phyloP scores from a whole-genome alignment of 1,140 invertebrate species.

The fruit fly (Drosophila melanogaster) region DNA sequence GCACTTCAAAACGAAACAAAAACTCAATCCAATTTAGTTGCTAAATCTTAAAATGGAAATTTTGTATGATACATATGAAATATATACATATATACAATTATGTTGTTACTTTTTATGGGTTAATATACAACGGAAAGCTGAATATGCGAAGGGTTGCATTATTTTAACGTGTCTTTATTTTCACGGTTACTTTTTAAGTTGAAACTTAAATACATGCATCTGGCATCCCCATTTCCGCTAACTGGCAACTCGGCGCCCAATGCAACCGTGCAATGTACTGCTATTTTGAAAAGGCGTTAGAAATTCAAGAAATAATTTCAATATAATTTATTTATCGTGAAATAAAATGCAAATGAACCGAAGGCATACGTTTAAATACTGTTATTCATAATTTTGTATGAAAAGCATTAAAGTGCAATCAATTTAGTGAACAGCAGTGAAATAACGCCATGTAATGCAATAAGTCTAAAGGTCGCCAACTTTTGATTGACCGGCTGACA shows the following conservation, averaged over 20 bases:
- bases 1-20: slow-evolving; percentile 32
- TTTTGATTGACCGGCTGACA: slow-evolving; percentile 66
- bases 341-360: no score
- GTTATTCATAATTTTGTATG: no score
- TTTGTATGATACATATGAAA: slow-evolving; percentile 78
- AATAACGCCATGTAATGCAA: slow-evolving; percentile 15
- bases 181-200: background rate
- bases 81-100: slow-evolving; percentile 65
- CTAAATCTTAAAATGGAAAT: slow-evolving; percentile 66
- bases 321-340: no score
- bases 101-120: background rate
- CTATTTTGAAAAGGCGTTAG: background rate
- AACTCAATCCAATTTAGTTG: slow-evolving; percentile 62
- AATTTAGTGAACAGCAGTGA: background rate
- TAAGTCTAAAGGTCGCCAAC: slow-evolving; percentile 17
- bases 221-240: background rate
- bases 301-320: background rate
- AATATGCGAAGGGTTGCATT: background rate
- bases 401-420: background rate
- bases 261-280: background rate
- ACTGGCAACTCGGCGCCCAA: background rate
- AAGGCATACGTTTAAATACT: no score
- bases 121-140: background rate
- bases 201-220: background rate
- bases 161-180: no score